phyloP scores from a whole-genome alignment of 2,888 invertebrate genomes.

The Eupithecia inturbata region DNA sequence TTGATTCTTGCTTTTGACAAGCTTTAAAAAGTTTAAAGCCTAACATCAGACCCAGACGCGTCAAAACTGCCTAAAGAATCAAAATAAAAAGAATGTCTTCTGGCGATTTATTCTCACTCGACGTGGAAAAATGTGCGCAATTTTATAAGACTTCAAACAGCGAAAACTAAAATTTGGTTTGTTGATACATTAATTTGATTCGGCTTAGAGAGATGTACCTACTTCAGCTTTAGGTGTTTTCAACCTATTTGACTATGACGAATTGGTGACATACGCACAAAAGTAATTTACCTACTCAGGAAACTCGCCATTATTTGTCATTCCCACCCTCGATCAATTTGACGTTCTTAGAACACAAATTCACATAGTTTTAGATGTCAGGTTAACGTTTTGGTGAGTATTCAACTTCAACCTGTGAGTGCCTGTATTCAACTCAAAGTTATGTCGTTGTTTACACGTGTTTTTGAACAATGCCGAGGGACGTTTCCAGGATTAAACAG shows the following conservation, averaged over 20 bases:
- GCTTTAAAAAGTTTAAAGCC: background rate
- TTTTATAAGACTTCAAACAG: background rate
- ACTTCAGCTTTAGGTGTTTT: background rate
- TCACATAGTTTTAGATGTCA: background rate
- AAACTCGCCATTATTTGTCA: background rate
- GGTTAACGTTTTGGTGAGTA: background rate
- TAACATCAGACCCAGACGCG: background rate
- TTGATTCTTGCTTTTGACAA: background rate
- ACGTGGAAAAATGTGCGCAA: background rate
- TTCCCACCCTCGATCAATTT: background rate
- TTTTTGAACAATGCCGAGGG: background rate
- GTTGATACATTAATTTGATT: background rate
- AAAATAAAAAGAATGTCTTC: background rate
- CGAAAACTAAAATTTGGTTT: background rate
- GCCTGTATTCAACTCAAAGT: background rate
- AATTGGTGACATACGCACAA: background rate
- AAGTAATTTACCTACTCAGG: background rate
- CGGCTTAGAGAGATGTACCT: background rate
- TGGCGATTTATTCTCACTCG: background rate
- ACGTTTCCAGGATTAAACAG: background rate
- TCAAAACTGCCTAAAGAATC: background rate
- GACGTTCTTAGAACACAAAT: background rate
- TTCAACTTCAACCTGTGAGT: background rate
- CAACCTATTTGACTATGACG: background rate
- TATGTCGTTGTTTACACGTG: constrained; percentile 7